Evolutionary conservation across 2,888 invertebrate genomes (phyloP), one percentile per base, ranked within the genome.

Genomic region (Aricia artaxerxes): DNA sequence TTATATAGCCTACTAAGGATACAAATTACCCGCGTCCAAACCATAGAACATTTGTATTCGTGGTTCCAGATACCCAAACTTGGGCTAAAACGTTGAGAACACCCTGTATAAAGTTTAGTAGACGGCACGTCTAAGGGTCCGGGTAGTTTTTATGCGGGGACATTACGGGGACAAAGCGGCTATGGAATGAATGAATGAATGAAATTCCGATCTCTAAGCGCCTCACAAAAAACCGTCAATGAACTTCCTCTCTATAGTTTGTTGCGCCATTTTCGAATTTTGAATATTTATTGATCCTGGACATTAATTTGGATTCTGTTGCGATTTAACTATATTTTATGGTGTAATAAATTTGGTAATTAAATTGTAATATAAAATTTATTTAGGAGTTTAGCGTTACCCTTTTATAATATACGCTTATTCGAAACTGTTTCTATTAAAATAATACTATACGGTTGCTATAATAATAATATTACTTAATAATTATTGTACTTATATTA

Each of bases 191-290:
- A 84, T 91, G 89, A 94, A 94, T 91, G 90, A 94, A 94, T 94
- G 93, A 92, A 93, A 93, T 93, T 92, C 93, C 90, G 85, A 82
- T 85, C 81, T 79, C 82, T 90, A 91, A 93, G 92, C 93, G 92
- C 92, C 92, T 86, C 87, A 90, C 88, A 91, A 86, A 86, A 85
- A 85, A 80, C 84, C 87, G 86, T 87, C 84, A 87, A 88, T 85
- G 85, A 85, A 90, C 91, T 90, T 91, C 91, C 91, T 90, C 84
- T 86, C 82, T 81, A 83, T 83, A 83, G 84, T 84, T 85, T 60
- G 79, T 61, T 61, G 75, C 64, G 61, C 49, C 44, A 31, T 73
- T 57, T 11, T 73, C 38, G 57, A 53, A 53, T 57, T 53, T 38
- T 11, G n/a, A n/a, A 40, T 49, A 35, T 78, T 35, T 69, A 69